Evolutionary conservation across 2,888 invertebrate genomes (phyloP).

Genomic region (Scrobipalpa costella): DNA sequence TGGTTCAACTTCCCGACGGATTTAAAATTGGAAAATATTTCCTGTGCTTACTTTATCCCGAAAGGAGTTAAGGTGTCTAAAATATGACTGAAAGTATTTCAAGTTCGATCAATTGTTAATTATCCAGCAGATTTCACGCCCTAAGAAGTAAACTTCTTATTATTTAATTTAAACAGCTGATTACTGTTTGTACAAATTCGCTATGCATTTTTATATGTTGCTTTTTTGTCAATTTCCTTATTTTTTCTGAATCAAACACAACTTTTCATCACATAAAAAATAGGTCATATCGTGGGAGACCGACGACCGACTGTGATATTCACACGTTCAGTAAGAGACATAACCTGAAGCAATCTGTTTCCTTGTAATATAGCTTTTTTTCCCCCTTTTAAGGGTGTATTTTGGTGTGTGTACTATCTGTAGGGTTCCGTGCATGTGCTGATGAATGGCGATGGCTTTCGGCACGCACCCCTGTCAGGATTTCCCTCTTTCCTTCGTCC

Average conservation of each 20-base stretch:
- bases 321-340: too few species aligned
- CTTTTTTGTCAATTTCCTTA: too few species aligned
- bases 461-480: constrained; percentile 28
- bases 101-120: neutral
- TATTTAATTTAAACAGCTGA: too few species aligned
- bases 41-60: neutral
- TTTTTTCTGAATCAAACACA: too few species aligned
- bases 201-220: too few species aligned
- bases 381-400: neutral
- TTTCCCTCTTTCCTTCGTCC: neutral
- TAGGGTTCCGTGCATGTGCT: constrained; percentile 2
- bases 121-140: neutral
- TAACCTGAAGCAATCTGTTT: too few species aligned
- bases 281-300: too few species aligned
- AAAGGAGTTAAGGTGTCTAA: constrained; percentile 3
- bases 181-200: too few species aligned
- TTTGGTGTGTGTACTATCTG: constrained; percentile 6
- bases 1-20: constrained; percentile 7
- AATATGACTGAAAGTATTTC: neutral
- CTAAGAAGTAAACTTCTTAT: too few species aligned
- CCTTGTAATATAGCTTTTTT: neutral
- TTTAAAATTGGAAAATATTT: constrained; percentile 11
- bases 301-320: too few species aligned
- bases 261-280: too few species aligned
- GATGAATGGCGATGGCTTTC: constrained; percentile 25